phyloP scores from a whole-genome alignment of 2,888 invertebrate species.

The Trissonchulus latispiculum region DNA sequence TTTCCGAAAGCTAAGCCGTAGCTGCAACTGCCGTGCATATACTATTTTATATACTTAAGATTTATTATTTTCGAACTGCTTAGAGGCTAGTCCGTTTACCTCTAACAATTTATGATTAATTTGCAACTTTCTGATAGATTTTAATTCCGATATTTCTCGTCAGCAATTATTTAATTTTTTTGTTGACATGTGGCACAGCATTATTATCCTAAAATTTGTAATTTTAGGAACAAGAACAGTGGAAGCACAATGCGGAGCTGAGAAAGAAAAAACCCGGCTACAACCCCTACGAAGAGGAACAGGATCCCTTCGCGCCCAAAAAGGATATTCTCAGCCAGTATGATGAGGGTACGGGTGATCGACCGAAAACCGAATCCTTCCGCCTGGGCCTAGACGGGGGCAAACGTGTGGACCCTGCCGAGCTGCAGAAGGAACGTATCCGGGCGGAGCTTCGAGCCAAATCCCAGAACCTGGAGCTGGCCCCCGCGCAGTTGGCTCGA shows the following conservation, averaged over 20 bases:
- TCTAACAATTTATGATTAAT: too few species aligned
- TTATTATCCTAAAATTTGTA: too few species aligned
- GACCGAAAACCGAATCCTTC: neutral
- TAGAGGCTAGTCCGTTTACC: too few species aligned
- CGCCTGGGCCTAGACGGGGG: neutral
- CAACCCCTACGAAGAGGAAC: constrained; percentile 61
- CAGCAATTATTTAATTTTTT: too few species aligned
- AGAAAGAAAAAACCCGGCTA: constrained; percentile 66
- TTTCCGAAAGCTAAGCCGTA: too few species aligned
- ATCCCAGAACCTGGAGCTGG: constrained; percentile 60
- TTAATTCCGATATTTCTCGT: too few species aligned
- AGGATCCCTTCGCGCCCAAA: constrained; percentile 41
- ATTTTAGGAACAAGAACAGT: constrained; percentile 44
- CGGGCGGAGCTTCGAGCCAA: constrained; percentile 1
- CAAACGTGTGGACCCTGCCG: constrained; percentile 14
- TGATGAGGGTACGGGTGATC: neutral
- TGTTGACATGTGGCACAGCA: too few species aligned
- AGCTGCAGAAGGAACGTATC: constrained; percentile 17
- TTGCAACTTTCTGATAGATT: too few species aligned
- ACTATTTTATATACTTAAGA: too few species aligned
- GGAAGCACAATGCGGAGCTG: constrained; percentile 61
- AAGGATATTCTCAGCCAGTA: constrained; percentile 7
- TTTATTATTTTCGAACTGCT: too few species aligned
- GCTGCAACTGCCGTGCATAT: too few species aligned
- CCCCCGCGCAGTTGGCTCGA: constrained; percentile 62